Evolutionary conservation across 2,113 vertebrate species (phyloP), one percentile per base, ranked within the genome.

Genomic region (Probosciger aterrimus): DNA sequence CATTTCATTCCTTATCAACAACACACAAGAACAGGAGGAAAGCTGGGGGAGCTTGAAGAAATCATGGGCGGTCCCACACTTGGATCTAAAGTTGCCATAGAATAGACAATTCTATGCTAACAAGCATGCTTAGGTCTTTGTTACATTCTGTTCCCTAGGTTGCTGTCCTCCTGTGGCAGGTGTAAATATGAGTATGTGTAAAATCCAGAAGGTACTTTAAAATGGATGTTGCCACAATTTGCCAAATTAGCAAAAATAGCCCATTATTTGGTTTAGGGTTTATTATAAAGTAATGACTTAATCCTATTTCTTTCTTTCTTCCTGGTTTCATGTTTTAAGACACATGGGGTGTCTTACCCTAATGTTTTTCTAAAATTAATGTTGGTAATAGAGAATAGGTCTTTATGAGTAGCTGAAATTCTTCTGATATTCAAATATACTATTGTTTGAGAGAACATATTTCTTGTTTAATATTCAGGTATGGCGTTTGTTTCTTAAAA

Each of bases 401-500:
- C 68, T 88, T 60, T 62, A 55, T 41, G 9, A 68, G 30, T 16
- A 86, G 35, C 53, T 85, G 74, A 62, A 46, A 11, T 67, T 46
- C 75, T 78, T 88, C 47, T 79, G n/a, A 50, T 77, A 4, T 43
- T 93, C 24, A 92, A 70, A 47, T 90, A 68, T 50, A n/a, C 27
- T 83, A 4, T 5, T 78, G 39, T 60, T 88, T 80, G 90, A 50
- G 63, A 2, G 20, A 33, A 80, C 8, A 2, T 79, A 47, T 39
- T 92, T 93, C 47, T 59, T 85, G 39, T 91, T 91, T 84, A 44
- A 62, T 93, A 80, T 65, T 94, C 68, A 64, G 44, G 35, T 85
- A 64, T 57, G 65, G 18, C 53, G 77, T 86, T 95, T 88, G 13
- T 47, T 93, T 92, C 53, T 88, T 93, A 47, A 96, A 81, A 82